Conservation (phyloP, 2,888 invertebrate genomes). For the Harmothoe impar region DNA sequence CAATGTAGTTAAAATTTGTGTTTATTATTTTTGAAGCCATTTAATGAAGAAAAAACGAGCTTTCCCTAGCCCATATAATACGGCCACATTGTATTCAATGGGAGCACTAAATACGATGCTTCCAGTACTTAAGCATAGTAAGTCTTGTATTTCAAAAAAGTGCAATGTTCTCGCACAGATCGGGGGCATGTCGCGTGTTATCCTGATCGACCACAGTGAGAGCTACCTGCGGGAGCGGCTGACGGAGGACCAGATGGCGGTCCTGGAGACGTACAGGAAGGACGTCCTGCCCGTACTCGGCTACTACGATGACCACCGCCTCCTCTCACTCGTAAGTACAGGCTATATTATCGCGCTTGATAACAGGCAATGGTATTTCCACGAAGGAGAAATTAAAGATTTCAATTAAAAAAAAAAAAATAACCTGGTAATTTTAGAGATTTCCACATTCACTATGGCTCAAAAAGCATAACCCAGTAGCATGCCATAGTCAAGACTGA, state of each 20-base stretch:
- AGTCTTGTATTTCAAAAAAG: background rate
- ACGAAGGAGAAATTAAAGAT: too few species aligned
- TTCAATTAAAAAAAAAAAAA: too few species aligned
- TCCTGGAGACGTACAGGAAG: background rate
- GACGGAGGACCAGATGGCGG: background rate
- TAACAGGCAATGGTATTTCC: too few species aligned
- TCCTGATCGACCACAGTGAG: conserved; percentile 53
- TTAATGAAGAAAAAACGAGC: background rate
- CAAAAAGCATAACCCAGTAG: too few species aligned
- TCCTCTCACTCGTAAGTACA: conserved; percentile 6
- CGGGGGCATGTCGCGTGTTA: conserved; percentile 42
- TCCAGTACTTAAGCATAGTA: background rate
- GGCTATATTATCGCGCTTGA: too few species aligned
- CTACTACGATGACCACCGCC: conserved; percentile 18
- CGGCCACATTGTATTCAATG: background rate
- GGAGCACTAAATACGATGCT: background rate
- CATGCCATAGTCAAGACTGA: too few species aligned
- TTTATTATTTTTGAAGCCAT: background rate
- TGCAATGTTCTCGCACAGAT: background rate
- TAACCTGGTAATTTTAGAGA: too few species aligned
- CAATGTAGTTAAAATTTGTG: too few species aligned
- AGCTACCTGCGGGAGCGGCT: background rate
- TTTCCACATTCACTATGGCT: too few species aligned
- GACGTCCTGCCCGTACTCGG: conserved; percentile 40
- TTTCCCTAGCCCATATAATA: background rate